Base-by-base conservation (phyloP, 2,888 invertebrate species). In the Drosophila antonietae region DNA sequence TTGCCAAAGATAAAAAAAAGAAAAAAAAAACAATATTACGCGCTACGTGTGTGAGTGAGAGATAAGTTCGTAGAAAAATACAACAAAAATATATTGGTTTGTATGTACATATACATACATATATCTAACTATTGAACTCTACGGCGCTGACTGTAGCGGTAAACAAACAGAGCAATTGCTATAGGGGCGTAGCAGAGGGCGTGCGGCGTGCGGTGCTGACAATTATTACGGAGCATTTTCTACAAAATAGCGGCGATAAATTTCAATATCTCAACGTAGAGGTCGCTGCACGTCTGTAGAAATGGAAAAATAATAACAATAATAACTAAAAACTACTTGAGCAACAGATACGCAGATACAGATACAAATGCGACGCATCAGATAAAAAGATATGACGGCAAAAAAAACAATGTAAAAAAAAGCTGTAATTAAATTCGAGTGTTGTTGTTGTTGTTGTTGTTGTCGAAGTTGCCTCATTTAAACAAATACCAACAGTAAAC, bases 271-370 rank as follows among this genome's bases (percentile, higher is more conserved):
- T 83, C 72, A 62, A 18, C 53, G 55, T 31, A 35, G 56, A 33
- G 46, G 52, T 57, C 18, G 59, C 41, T 66, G 74, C 83, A 85
- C 87, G 83, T 88, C 76, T 76, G 71, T 83, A 74, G 72, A 87
- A 87, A 89, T 87, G 78, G 83, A 87, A 81, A 84, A 84, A 84
- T 84, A 84, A 89, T 84, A 84, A 89, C 88, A 84, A 84, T 87
- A 84, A 89, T 81, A 84, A 88, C 85, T 84, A 84, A 89, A 78
- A 85, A 89, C 74, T 64, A 71, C 85, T 81, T 60, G 67, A 56
- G 52, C 51, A 57, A 18, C 53, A 44, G 14, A 57, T 57, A 57
- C 57, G 64, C 43, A 77, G 69, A 70, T 63, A 80, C 69, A 75
- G 69, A 74, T 69, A 80, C 75, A 73, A 66, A 66, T 66, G 68